A percentile compares a stretch with the other conserved stretches of the same genome.
Evolutionary conservation across 2,888 invertebrate species (phyloP).

Genomic region (Drosophila acutilabella): DNA sequence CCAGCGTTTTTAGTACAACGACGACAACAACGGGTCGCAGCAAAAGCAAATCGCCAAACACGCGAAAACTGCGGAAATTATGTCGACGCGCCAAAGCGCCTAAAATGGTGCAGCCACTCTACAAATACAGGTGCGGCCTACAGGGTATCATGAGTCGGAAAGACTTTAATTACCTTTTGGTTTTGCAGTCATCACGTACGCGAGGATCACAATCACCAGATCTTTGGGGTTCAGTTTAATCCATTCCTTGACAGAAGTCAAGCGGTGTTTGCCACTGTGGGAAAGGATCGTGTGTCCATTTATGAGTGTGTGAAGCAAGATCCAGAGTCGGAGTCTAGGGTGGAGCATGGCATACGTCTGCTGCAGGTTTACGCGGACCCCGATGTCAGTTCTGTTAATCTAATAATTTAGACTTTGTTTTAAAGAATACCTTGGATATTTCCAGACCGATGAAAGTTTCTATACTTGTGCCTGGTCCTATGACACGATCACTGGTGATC

Average conservation of each 20-base stretch:
- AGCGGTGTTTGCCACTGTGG: conserved; percentile 97
- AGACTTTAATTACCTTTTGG: neutral
- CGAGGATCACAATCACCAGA: conserved; percentile 96
- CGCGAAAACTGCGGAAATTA: conserved; percentile 86
- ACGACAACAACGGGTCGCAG: conserved; percentile 91
- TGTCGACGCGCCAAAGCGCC: conserved; percentile 87
- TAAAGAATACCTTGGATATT: neutral
- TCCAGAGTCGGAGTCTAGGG: conserved; percentile 86
- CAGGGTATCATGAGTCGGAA: neutral
- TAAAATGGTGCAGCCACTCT: conserved; percentile 90
- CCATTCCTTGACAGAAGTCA: conserved; percentile 93
- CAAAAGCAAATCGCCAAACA: conserved; percentile 93
- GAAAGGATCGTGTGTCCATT: conserved; percentile 96
- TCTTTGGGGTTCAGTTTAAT: conserved; percentile 98
- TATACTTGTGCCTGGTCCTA: conserved; percentile 99
- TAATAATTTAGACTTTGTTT: neutral
- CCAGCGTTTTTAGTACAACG: conserved; percentile 92
- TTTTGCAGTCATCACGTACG: conserved; percentile 90
- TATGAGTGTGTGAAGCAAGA: conserved; percentile 91
- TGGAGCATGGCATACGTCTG: conserved; percentile 92
- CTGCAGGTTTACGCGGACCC: conserved; percentile 97
- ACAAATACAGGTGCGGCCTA: conserved; percentile 86
- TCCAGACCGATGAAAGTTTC: conserved; percentile 95
- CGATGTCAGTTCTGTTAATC: conserved; percentile 87
- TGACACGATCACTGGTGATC: conserved; percentile 91